phyloP scores from a whole-genome alignment of 2,888 invertebrate genomes.

The Zelleria hepariella region DNA sequence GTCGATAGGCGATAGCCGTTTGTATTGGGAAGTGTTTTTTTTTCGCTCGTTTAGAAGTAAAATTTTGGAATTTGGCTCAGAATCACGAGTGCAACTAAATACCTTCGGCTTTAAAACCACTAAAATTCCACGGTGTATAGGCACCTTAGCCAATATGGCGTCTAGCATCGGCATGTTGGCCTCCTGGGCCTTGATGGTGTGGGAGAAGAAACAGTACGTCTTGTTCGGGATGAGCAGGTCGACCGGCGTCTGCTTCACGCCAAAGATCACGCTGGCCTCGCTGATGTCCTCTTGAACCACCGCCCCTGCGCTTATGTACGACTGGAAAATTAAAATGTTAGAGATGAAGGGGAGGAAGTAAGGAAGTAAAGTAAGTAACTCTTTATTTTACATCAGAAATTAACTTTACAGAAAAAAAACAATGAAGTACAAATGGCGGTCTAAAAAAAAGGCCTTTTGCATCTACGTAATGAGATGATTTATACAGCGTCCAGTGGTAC shows the following conservation, averaged over 20 bases:
- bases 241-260: conserved; percentile 96
- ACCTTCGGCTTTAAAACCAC: too few species aligned
- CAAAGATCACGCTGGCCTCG: conserved; percentile 96
- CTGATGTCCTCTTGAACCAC: conserved; percentile 95
- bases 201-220: conserved; percentile 99
- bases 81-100: too few species aligned
- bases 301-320: conserved; percentile 94
- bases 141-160: conserved; percentile 91
- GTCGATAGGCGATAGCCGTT: too few species aligned
- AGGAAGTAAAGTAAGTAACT: too few species aligned
- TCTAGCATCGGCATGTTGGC: conserved; percentile 98
- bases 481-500: too few species aligned
- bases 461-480: too few species aligned
- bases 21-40: too few species aligned
- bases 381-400: neutral
- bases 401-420: neutral
- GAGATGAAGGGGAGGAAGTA: neutral
- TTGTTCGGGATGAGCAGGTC: conserved; percentile 95
- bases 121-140: too few species aligned
- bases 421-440: too few species aligned
- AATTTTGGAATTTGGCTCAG: too few species aligned
- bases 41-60: too few species aligned
- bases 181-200: conserved; percentile 99
- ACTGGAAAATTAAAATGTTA: conserved; percentile 56
- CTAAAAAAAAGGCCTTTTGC: too few species aligned